Evolutionary conservation across 2,797 vertebrate genomes (phyloP).

Genomic region (Cygnus olor): DNA sequence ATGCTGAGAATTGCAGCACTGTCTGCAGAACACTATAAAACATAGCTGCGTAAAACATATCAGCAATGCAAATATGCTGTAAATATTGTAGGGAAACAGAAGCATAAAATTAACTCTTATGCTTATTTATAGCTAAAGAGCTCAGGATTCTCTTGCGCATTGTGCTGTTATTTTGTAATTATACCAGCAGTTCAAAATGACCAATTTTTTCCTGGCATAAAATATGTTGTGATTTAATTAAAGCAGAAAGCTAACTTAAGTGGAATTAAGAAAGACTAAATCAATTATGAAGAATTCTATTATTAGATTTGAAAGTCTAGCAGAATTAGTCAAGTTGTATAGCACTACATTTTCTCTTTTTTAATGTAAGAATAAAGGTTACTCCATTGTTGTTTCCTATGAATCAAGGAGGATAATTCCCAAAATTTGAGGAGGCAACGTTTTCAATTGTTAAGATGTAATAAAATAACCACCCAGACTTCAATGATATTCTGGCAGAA

Average conservation of each 20-base stretch:
- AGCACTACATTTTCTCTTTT: not conserved
- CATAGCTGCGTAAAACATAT: not conserved
- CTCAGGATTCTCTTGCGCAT: conserved; percentile 7
- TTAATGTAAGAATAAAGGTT: not conserved
- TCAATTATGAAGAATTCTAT: conserved; percentile 43
- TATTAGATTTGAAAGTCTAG: conserved; percentile 33
- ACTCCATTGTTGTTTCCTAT: not conserved
- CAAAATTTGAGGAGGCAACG: not conserved
- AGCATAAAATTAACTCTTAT: conserved; percentile 27
- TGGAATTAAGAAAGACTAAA: conserved; percentile 39
- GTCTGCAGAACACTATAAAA: conserved; percentile 42
- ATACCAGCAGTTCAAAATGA: conserved; percentile 27
- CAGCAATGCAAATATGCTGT: conserved; percentile 36
- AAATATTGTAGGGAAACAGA: conserved; percentile 31
- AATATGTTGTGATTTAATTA: conserved; percentile 56
- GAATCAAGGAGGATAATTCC: conserved; percentile 1
- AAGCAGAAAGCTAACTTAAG: conserved; percentile 46
- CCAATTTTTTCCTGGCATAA: conserved; percentile 42
- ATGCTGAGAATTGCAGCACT: conserved; percentile 36
- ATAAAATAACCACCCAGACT: conserved; percentile 17
- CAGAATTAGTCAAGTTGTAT: conserved; percentile 14
- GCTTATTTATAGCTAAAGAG: not conserved
- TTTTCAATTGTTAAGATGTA: conserved; percentile 21
- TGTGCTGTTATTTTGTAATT: not conserved
- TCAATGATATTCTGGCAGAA: conserved; percentile 1